Base-by-base conservation (phyloP, 2,797 vertebrate species). In the Ptychadena robeensis region DNA sequence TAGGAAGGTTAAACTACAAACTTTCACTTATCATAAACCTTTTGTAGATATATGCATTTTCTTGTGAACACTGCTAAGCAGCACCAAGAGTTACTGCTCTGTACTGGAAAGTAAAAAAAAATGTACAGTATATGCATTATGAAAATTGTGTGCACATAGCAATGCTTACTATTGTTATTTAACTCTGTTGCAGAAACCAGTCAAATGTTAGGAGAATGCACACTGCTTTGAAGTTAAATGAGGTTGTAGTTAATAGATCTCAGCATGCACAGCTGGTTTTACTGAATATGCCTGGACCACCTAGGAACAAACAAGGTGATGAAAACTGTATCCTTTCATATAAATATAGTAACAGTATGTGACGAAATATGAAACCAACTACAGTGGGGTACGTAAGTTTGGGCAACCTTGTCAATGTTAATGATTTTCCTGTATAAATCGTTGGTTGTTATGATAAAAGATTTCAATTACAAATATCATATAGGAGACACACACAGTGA, bases 251-350 rank as follows among this genome's bases (percentile, higher is more conserved):
- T 76, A 96, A 93, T 90, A 97, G 95, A 88, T 99, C 98, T 1
- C 97, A 98, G 87, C 92, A 95, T 0, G 97, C 97, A 15, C 97
- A 97, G 61, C 95, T 99, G 79, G 97, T 99, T 61, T 93, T 99
- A 73, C 93, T 99, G 85, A 99, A 99, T 90, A 99, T 99, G 98
- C 98, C 98, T 0, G 98, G 97, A 59, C 98, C 97, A 0, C 98
- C 98, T 0, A 95, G 59, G 86, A 98, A 94, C 93, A 90, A 93
- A 71, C 96, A 96, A 72, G 98, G 97, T 0, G 97, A 98, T 0
- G 97, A 99, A 89, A 99, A 99, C 91, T 99, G 97, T 99, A 99
- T 99, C 98, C 96, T 98, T 89, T 11, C 0, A 18, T 84, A 0
- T 25, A 15, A 10, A 0, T 15, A 31, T 74, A n/a, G 61, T 61